A percentile compares a stretch with the other conserved stretches of the same genome.
phyloP scores from a whole-genome alignment of 2,888 invertebrate genomes.

The Listrodromus nycthemerus region DNA sequence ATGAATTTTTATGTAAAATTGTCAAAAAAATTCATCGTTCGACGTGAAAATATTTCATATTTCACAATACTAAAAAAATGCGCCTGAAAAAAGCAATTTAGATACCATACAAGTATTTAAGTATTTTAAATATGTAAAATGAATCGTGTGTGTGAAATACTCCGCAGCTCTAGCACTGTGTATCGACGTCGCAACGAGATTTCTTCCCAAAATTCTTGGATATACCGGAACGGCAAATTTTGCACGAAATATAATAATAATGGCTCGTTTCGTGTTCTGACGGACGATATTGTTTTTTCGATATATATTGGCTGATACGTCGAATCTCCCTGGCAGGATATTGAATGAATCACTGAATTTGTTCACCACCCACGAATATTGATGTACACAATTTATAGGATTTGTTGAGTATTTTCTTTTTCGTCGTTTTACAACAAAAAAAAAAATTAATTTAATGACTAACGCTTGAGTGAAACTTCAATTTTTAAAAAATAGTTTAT shows the following conservation, averaged over 20 bases:
- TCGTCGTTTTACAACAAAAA: not conserved
- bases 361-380: not conserved
- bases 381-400: not conserved
- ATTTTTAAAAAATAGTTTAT: no score
- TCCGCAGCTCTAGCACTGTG: no score
- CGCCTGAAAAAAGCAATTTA: no score
- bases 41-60: no score
- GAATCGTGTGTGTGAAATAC: no score
- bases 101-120: no score
- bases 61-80: no score
- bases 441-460: no score
- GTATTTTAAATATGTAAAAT: no score
- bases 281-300: not conserved
- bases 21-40: no score
- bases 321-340: not conserved
- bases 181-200: not conserved
- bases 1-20: not conserved
- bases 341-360: slow-evolving; percentile 2
- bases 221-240: not conserved
- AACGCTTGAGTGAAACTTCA: no score
- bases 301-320: slow-evolving; percentile 7
- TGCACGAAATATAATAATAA: not conserved
- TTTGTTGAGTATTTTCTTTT: not conserved
- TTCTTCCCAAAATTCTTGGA: not conserved
- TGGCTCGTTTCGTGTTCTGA: not conserved